phyloP scores from a whole-genome alignment of 2,797 vertebrate genomes.

The Phataginus tetradactyla region DNA sequence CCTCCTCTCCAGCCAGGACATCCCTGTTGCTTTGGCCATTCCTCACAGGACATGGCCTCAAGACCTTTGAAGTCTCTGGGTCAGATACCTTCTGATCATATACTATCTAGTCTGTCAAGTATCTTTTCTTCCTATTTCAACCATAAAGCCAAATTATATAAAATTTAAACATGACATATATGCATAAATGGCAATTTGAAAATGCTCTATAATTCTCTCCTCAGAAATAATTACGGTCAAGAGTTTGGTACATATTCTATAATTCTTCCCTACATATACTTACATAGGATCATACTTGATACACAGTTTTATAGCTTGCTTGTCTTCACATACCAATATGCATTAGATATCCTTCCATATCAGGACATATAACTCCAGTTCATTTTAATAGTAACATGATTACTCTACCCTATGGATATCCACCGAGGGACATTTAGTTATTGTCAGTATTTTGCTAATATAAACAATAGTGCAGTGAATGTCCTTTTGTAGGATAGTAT shows the following conservation, averaged over 20 bases:
- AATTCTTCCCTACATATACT: not conserved
- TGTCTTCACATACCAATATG: not conserved
- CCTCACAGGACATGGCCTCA: not conserved
- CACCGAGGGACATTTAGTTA: not conserved
- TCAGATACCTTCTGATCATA: not conserved
- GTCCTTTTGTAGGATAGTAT: not conserved
- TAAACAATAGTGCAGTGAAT: not conserved
- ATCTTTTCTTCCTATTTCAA: constrained; percentile 35
- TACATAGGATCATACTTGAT: not conserved
- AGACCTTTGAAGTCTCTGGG: not conserved
- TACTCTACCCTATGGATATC: not conserved
- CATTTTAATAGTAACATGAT: not conserved
- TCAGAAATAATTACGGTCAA: not conserved
- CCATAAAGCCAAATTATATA: constrained; percentile 27
- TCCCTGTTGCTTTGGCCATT: not conserved
- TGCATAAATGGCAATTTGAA: not conserved
- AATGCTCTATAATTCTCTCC: not conserved
- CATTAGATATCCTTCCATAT: not conserved
- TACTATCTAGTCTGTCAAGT: not conserved
- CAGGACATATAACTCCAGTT: not conserved
- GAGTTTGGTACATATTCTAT: not conserved
- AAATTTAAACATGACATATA: constrained; percentile 27
- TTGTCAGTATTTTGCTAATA: not conserved
- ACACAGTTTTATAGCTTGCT: not conserved
- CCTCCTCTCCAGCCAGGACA: not conserved